Evolutionary conservation across 2,888 invertebrate species (phyloP).

Genomic region (Brenthis ino): DNA sequence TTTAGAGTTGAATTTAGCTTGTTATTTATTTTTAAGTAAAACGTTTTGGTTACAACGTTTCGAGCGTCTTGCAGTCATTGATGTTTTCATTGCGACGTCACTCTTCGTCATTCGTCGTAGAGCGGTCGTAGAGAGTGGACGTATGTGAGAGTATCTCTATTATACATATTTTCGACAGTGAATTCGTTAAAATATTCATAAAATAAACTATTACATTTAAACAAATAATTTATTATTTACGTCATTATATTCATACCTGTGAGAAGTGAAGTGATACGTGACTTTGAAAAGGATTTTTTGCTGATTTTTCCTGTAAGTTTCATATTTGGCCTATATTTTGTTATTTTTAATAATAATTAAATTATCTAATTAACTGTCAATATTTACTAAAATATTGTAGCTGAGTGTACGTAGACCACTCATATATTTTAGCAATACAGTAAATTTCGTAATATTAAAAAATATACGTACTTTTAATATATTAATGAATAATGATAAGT

Average conservation of each 20-base stretch:
- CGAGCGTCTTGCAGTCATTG: constrained; percentile 49
- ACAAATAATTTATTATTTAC: too few species aligned
- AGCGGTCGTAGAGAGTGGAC: constrained; percentile 6
- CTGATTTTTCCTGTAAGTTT: constrained; percentile 8
- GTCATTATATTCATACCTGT: background rate
- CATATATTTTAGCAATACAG: too few species aligned
- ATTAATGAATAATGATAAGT: too few species aligned
- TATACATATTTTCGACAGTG: background rate
- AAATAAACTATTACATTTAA: too few species aligned
- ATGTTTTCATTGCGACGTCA: constrained; percentile 37
- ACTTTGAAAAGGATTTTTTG: constrained; percentile 16
- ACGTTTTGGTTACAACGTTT: constrained; percentile 20
- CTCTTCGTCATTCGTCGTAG: constrained; percentile 39
- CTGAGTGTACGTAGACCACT: too few species aligned
- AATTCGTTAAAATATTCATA: background rate
- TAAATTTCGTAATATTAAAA: too few species aligned
- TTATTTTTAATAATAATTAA: background rate
- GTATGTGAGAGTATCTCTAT: background rate
- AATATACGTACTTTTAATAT: too few species aligned
- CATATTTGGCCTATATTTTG: background rate
- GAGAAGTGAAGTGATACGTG: constrained; percentile 16
- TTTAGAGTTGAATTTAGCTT: constrained; percentile 34
- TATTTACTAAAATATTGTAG: too few species aligned
- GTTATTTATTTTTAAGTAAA: constrained; percentile 1
- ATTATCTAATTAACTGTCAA: background rate